Conservation (phyloP, 2,797 vertebrate genomes). For the Merluccius polli region DNA sequence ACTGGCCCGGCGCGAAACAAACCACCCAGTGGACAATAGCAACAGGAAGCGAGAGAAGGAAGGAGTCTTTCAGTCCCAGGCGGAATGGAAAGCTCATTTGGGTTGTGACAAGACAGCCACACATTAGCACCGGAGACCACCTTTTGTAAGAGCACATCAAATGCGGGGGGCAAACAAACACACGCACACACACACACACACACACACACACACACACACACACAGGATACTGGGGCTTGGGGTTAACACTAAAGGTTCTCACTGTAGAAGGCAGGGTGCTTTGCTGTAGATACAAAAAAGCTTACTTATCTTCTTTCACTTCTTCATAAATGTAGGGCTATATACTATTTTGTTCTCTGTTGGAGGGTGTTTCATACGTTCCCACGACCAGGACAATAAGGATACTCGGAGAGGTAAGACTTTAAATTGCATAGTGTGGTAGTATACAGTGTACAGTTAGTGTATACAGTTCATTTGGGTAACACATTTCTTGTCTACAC, state of each 20-base stretch:
- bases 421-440: not conserved
- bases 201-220: not conserved
- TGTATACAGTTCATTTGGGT: not conserved
- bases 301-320: slow-evolving; percentile 33
- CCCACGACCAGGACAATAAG: slow-evolving; percentile 14
- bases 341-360: not conserved
- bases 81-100: slow-evolving; percentile 63
- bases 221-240: not conserved
- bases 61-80: slow-evolving; percentile 63
- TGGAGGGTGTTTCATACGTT: not conserved
- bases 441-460: not conserved
- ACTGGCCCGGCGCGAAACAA: slow-evolving; percentile 61
- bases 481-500: not conserved
- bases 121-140: slow-evolving; percentile 66
- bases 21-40: slow-evolving; percentile 59
- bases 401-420: slow-evolving; percentile 49
- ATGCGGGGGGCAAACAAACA: slow-evolving; percentile 28
- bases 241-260: not conserved
- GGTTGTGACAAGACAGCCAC: slow-evolving; percentile 70
- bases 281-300: not conserved
- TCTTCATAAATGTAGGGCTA: slow-evolving; percentile 31
- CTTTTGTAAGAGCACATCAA: slow-evolving; percentile 62
- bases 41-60: slow-evolving; percentile 73
- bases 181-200: not conserved
- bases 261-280: not conserved